Base-by-base conservation (phyloP, 1,140 invertebrate species). In the Drosophila seguyi region DNA sequence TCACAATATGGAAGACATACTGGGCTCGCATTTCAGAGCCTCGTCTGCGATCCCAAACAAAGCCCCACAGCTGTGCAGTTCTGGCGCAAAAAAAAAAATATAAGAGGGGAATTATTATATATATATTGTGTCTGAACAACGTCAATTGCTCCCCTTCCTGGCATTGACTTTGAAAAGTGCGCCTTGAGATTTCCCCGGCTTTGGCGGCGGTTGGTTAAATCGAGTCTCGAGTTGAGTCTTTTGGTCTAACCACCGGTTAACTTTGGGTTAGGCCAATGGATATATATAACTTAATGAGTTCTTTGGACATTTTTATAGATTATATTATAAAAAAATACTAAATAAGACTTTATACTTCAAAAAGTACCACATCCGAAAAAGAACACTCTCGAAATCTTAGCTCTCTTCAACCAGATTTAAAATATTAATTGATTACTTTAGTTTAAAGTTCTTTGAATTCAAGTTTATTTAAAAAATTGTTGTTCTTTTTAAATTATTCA, bases 91-190 rank as follows among this genome's bases (percentile, higher is more conserved):
- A n/a, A n/a, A n/a, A n/a, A 13, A 52, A 25, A 22, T 31, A 29
- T 48, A n/a, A n/a, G 31, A 27, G 56, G 60, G 56, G 38, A 18
- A 65, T 18, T 42, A 42, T 53, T 53, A 65, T 44, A 22, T 42
- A 44, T 8, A 10, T 8, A 38, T 44, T 67, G 44, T 67, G 62
- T 53, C 44, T 76, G 38, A 44, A 52, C 80, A 77, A 71, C 38
- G 68, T 84, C 73, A 77, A 87, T 80, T 88, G 73, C 48, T 34
- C 31, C 18, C 52, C 6, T 25, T n/a, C 8, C 50, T 66, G 80
- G 48, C 84, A 87, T 87, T 87, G 84, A 87, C 84, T 87, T 87
- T 87, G 84, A 87, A 88, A 63, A 68, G 58, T 47, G 66, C 34
- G 66, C 60, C 59, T 67, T 61, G 66, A 75, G 72, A 63, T 65